phyloP scores from a whole-genome alignment of 2,888 invertebrate genomes.

The Eucera pruinosa region DNA sequence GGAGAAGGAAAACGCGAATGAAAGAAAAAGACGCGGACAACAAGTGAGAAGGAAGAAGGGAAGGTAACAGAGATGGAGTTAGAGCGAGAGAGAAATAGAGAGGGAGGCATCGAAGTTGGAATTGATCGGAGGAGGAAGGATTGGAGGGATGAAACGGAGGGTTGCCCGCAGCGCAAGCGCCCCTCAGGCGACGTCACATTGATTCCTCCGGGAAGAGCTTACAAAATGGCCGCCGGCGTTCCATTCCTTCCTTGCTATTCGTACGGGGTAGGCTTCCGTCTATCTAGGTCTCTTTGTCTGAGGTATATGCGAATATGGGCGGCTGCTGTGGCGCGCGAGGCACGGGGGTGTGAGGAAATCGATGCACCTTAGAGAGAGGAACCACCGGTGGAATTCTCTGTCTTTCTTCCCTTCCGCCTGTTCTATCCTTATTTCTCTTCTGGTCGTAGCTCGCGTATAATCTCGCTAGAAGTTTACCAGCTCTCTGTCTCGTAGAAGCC shows the following conservation, averaged over 20 bases:
- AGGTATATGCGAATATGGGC: slow-evolving; percentile 75
- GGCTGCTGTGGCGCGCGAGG: slow-evolving; percentile 60
- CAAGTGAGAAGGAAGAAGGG: not conserved
- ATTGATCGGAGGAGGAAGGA: slow-evolving; percentile 78
- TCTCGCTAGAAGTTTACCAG: slow-evolving; percentile 64
- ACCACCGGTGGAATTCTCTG: slow-evolving; percentile 63
- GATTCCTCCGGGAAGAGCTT: slow-evolving; percentile 84
- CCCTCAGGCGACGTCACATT: slow-evolving; percentile 84
- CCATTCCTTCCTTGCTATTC: slow-evolving; percentile 80
- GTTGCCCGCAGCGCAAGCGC: slow-evolving; percentile 83
- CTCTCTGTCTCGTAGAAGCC: slow-evolving; percentile 52
- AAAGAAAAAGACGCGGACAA: not conserved
- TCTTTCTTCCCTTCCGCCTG: not conserved
- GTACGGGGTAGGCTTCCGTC: slow-evolving; percentile 76
- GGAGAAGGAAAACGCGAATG: not conserved
- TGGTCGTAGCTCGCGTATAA: slow-evolving; percentile 58
- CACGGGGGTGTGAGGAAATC: slow-evolving; percentile 79
- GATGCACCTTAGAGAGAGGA: slow-evolving; percentile 81
- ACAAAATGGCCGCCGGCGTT: slow-evolving; percentile 84
- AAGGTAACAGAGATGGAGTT: not conserved
- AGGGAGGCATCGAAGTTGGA: slow-evolving; percentile 67
- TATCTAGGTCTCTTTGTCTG: slow-evolving; percentile 81
- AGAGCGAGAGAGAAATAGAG: slow-evolving; percentile 40
- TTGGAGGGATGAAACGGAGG: slow-evolving; percentile 77
- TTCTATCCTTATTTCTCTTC: slow-evolving; percentile 13